A percentile compares a stretch with the other conserved stretches of the same genome.
These are phyloP conservation scores for Falco biarmicus DNA, from an alignment of 2,797 vertebrate species.

Conservation along the genomic window DNA sequence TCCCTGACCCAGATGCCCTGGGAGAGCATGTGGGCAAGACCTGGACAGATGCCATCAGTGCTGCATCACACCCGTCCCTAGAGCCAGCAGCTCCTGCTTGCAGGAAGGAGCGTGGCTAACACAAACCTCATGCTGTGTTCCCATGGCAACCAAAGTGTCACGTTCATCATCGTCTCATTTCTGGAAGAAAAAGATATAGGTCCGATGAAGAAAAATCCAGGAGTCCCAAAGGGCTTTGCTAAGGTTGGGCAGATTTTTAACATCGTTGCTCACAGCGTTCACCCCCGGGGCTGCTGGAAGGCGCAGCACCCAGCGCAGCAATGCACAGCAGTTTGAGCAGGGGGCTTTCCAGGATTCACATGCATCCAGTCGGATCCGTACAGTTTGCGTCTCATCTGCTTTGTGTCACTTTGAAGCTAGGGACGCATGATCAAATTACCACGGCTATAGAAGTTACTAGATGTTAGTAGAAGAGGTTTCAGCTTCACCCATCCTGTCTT, in stretches of 20 bases:
- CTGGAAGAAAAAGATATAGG: neutral
- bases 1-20: neutral
- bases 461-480: neutral
- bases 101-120: neutral
- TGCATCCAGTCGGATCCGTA: neutral
- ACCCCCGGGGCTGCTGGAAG: neutral
- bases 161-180: conserved; percentile 10
- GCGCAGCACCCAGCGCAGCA: neutral
- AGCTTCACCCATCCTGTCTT: neutral
- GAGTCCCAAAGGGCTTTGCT: neutral
- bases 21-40: accelerated
- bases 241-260: neutral
- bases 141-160: conserved; percentile 50
- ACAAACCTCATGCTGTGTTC: conserved; percentile 35
- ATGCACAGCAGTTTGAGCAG: neutral
- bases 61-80: neutral
- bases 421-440: neutral
- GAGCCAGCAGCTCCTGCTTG: neutral
- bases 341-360: neutral
- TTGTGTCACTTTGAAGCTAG: neutral
- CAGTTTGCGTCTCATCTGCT: neutral
- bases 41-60: neutral
- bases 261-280: accelerated
- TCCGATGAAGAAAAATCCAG: neutral
- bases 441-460: neutral